These are phyloP conservation scores for Globodera rostochiensis DNA, from an alignment of 1,140 invertebrate species.

Conservation along the genomic window DNA sequence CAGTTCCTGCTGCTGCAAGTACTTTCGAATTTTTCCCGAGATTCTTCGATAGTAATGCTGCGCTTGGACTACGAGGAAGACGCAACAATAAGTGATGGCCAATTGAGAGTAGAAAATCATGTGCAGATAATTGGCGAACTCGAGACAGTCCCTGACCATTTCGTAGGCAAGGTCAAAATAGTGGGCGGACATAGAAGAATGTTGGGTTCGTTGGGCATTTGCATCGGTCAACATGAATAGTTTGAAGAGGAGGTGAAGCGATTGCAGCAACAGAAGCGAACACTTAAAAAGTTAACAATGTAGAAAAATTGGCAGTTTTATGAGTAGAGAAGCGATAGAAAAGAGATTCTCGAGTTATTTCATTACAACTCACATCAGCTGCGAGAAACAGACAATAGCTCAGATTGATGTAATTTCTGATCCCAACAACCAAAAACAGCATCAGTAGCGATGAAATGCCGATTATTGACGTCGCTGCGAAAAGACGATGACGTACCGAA, in stretches of 20 bases:
- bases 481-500: conserved; percentile 35
- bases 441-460: conserved; percentile 36
- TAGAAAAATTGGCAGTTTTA: conserved; percentile 30
- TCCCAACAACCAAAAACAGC: conserved; percentile 42
- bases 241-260: conserved; percentile 46
- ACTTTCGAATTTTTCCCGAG: conserved; percentile 49
- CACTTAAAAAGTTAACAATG: conserved; percentile 27
- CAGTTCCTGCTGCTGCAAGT: conserved; percentile 53
- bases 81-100: conserved; percentile 47
- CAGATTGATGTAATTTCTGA: conserved; percentile 31
- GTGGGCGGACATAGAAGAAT: conserved; percentile 31
- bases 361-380: conserved; percentile 40
- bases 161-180: conserved; percentile 45
- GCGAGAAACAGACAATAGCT: conserved; percentile 46
- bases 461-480: conserved; percentile 38
- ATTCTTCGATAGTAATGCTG: conserved; percentile 49
- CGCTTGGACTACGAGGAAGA: conserved; percentile 46
- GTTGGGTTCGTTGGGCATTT: conserved; percentile 42
- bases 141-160: conserved; percentile 44
- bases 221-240: conserved; percentile 30
- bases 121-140: conserved; percentile 49
- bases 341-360: background rate
- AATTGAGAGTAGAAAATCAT: conserved; percentile 51
- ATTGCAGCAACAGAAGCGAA: conserved; percentile 40
- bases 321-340: background rate